Evolutionary conservation across 2,113 vertebrate species (phyloP).

Genomic region (Callospermophilus lateralis): DNA sequence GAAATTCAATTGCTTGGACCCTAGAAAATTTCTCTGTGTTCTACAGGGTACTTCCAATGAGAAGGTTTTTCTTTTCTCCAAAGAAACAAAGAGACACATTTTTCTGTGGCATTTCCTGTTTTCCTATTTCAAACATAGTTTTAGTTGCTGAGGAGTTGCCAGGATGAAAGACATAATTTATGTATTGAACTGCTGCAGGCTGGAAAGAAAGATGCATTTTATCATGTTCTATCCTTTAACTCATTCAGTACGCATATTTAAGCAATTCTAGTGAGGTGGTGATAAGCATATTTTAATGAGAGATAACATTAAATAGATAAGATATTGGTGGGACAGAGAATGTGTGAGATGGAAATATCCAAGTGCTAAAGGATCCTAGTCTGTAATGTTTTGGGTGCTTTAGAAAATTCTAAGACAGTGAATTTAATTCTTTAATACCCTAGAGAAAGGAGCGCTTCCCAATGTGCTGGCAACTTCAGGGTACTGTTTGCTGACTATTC

Average conservation of each 20-base stretch:
- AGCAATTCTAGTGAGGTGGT: background rate
- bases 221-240: constrained; percentile 68
- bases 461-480: background rate
- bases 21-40: constrained; percentile 54
- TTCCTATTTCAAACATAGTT: constrained; percentile 80
- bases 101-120: constrained; percentile 82
- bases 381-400: background rate
- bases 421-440: constrained; percentile 45
- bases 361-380: background rate
- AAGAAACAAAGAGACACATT: constrained; percentile 80
- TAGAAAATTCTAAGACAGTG: background rate
- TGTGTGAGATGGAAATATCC: background rate
- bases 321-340: background rate
- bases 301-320: background rate
- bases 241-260: constrained; percentile 58
- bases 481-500: background rate
- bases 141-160: constrained; percentile 74
- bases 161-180: constrained; percentile 78
- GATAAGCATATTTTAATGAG: background rate
- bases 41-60: constrained; percentile 10
- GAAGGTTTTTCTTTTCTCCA: constrained; percentile 60
- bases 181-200: constrained; percentile 65
- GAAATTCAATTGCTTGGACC: constrained; percentile 48
- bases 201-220: constrained; percentile 73
- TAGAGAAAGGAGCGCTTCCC: background rate